A percentile compares a stretch with the other conserved stretches of the same genome.
Conservation (phyloP, 2,113 vertebrate genomes). For the Syrrhaptes paradoxus region DNA sequence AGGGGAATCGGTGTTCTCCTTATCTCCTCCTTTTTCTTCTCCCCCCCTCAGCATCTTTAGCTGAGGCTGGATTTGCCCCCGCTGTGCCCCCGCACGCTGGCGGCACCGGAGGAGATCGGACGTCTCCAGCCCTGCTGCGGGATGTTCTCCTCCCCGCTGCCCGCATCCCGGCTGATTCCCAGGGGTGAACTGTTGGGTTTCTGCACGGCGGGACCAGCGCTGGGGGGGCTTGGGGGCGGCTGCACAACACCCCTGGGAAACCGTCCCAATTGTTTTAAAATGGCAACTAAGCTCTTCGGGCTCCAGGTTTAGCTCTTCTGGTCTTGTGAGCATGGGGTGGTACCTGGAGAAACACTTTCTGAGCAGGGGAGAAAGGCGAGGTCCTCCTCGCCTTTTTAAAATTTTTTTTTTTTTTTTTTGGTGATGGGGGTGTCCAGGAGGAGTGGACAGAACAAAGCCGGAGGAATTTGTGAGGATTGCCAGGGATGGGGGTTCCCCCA, state of each 20-base stretch:
- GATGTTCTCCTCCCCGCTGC: not conserved
- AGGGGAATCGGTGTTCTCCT: constrained; percentile 9
- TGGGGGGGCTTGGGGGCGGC: not conserved
- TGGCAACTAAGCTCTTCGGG: not conserved
- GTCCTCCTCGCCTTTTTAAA: accelerated
- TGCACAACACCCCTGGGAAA: not conserved
- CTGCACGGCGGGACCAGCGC: not conserved
- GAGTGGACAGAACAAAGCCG: not conserved
- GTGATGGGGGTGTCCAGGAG: not conserved
- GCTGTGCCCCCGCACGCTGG: not conserved
- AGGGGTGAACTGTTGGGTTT: not conserved
- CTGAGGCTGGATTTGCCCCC: not conserved
- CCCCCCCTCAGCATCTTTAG: not conserved
- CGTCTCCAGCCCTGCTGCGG: not conserved
- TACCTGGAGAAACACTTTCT: not conserved
- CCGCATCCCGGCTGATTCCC: not conserved
- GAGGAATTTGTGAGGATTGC: not conserved
- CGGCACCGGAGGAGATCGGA: not conserved
- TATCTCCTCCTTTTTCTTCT: not conserved
- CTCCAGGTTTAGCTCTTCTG: not conserved
- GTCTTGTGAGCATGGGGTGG: not conserved
- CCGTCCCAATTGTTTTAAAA: not conserved
- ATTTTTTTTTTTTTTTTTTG: too few species aligned
- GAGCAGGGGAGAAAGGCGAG: not conserved
- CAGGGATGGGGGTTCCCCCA: not conserved